Evolutionary conservation across 2,888 invertebrate genomes (phyloP), one percentile per base, ranked within the genome.

Genomic region (Oscheius sp.): DNA sequence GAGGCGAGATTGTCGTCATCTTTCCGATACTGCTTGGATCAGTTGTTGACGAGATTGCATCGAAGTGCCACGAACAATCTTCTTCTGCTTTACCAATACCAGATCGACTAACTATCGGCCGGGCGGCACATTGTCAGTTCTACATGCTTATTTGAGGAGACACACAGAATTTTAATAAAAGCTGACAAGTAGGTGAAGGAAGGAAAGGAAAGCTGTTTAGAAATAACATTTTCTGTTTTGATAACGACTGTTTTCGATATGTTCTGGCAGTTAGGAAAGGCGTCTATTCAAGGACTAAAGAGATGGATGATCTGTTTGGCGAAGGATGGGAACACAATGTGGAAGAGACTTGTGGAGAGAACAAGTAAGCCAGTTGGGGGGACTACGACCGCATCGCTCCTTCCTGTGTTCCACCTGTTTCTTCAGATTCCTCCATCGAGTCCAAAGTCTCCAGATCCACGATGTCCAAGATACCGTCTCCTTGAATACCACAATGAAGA

Each of bases 1-100:
- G 28, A 66, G 14, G 33, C 72, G 2, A 36, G 72, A 3, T 47
- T 73, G 6, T 73, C 67, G 3, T 36, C 59, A 12, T 26, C 45
- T 3, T 78, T 81, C 66, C 45, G 71, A 30, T 81, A 74, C 51
- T 80, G 79, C 67, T 62, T 81, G 50, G 67, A 72, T 14, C 72
- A 82, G 41, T 41, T 81, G 2, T 59, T 81, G n/a, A 67, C 70
- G 0, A 61, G 79, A 30, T 64, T 81, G 41, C 77, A 82, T 56
- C 59, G 62, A 50, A 61, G 45, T 38, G 80, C 80, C 17, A 59
- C 65, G 14, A 49, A 72, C 26, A 81, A 82, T 81, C 33, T 49
- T 78, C 8, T 81, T 81, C 50, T 57, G 68, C 26, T 81, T 82
- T 66, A 82, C 81, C 33, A 75, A 81, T 36, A 38, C 75, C 4